Evolutionary conservation across 2,113 vertebrate species (phyloP).

Genomic region (Alosa alosa): DNA sequence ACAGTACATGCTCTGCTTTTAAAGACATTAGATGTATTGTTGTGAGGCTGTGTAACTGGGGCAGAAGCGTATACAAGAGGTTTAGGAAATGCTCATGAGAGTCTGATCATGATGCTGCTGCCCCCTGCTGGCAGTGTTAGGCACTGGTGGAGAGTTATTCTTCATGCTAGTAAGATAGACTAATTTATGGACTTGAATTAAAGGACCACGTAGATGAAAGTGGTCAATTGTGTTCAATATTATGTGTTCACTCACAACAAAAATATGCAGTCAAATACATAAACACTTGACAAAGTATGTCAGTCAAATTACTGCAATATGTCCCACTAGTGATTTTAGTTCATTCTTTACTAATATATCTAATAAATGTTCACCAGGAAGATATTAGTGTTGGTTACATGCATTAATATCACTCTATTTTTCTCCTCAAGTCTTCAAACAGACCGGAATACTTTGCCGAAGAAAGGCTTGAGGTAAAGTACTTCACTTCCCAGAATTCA

Average conservation of each 20-base stretch:
- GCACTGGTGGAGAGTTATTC: background rate
- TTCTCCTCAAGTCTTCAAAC: conserved; percentile 75
- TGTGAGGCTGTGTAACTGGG: background rate
- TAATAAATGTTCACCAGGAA: background rate
- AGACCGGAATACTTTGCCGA: conserved; percentile 90
- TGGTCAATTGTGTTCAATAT: background rate
- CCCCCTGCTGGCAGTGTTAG: background rate
- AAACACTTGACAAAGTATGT: no score
- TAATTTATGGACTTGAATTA: background rate
- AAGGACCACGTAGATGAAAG: background rate
- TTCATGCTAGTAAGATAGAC: background rate
- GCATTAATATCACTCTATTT: conserved; percentile 44
- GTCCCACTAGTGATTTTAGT: background rate
- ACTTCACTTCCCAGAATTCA: background rate
- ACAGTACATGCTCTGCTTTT: background rate
- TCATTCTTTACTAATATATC: background rate
- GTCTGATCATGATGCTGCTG: background rate
- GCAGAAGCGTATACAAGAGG: background rate
- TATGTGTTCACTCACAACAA: background rate
- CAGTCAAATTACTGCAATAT: background rate
- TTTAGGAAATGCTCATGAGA: background rate
- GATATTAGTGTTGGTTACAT: background rate
- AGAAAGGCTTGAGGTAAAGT: conserved; percentile 91
- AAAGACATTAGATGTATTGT: background rate
- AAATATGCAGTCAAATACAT: no score